phyloP scores from a whole-genome alignment of 2,797 vertebrate species.

The Leptoclinus maculatus region DNA sequence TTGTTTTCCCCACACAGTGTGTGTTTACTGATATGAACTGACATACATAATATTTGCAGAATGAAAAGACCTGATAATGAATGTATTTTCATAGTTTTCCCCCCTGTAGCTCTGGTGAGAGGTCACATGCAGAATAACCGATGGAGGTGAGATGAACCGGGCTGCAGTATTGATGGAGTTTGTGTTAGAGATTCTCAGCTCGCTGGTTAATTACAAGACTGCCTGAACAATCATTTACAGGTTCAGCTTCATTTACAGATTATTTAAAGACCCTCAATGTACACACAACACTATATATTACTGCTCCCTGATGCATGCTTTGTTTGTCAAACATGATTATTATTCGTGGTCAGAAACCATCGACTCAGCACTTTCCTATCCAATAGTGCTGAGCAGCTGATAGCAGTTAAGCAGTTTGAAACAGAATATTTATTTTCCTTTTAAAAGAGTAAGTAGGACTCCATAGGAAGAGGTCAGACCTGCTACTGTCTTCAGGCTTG shows the following conservation, averaged over 20 bases:
- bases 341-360: conserved; percentile 18
- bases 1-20: conserved; percentile 30
- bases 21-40: conserved; percentile 50
- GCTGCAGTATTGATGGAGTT: conserved; percentile 15
- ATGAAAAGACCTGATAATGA: conserved; percentile 40
- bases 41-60: conserved; percentile 49
- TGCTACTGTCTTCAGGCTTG: not conserved
- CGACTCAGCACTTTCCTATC: conserved; percentile 34
- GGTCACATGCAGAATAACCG: conserved; percentile 9
- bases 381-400: conserved; percentile 15
- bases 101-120: not conserved
- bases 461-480: conserved; percentile 4
- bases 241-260: not conserved
- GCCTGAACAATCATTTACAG: not conserved
- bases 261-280: conserved; percentile 6
- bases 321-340: conserved; percentile 27
- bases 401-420: conserved; percentile 9
- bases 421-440: not conserved
- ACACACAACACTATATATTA: not conserved
- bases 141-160: conserved; percentile 16
- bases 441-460: not conserved
- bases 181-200: not conserved
- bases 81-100: conserved; percentile 2
- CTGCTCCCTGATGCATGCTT: conserved; percentile 10
- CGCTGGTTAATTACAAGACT: conserved; percentile 5